Evolutionary conservation across 2,797 vertebrate genomes (phyloP).

Genomic region (Delichon dasypus): DNA sequence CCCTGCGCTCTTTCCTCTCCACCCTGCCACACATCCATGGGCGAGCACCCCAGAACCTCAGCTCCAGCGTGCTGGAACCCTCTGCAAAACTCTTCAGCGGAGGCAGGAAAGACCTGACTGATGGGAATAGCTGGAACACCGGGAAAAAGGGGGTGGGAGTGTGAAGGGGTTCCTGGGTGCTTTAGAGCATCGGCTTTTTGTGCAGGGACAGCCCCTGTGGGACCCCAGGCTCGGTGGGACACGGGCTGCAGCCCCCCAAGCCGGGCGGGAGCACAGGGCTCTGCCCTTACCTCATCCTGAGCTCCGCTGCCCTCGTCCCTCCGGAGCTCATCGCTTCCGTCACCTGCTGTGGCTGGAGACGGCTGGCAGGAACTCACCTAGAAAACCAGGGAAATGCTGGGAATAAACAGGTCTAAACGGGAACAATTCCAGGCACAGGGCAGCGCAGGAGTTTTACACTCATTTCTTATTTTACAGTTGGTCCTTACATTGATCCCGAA

Average conservation of each 20-base stretch:
- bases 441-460: background rate
- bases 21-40: accelerated
- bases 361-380: background rate
- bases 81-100: accelerated
- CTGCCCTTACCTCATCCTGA: background rate
- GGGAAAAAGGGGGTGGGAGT: background rate
- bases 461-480: background rate
- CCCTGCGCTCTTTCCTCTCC: background rate
- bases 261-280: background rate
- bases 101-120: background rate
- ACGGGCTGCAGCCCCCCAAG: background rate
- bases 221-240: background rate
- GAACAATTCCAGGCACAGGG: background rate
- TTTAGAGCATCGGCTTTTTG: accelerated
- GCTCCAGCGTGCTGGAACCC: accelerated
- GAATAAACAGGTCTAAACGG: background rate
- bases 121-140: background rate
- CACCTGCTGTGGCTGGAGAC: background rate
- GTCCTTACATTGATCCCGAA: accelerated
- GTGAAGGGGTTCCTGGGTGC: background rate
- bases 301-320: background rate
- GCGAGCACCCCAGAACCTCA: accelerated
- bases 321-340: background rate
- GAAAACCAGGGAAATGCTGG: background rate
- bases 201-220: accelerated